Evolutionary conservation across 2,888 invertebrate species (phyloP), one percentile per base, ranked within the genome.

Genomic region (Rotaria socialis): DNA sequence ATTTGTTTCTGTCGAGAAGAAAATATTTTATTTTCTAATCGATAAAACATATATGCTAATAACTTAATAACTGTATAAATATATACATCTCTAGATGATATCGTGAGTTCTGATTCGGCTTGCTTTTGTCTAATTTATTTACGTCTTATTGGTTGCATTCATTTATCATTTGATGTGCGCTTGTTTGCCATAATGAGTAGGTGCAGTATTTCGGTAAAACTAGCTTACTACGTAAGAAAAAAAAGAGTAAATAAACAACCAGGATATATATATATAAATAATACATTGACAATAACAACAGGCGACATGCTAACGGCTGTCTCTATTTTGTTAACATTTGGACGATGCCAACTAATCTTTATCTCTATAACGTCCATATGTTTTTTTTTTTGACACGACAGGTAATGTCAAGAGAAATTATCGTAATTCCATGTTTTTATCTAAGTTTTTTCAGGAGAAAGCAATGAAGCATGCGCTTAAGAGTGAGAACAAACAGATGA

Each of bases 301-400:
- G 67, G 7, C 67, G 14, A 67, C 35, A 4, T 35, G 67, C 67
- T 35, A 67, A 67, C 67, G 67, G 35, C 67, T 67, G 67, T 67
- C 67, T 67, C 67, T 67, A 67, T 67, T 67, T 67, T 35, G 67
- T 41, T 67, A 67, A 67, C 67, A 67, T 67, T 67, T 67, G 35
- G 27, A 27, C 35, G 27, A 67, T 35, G 19, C 67, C 0, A 67
- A 35, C 67, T 67, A 35, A 67, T 67, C 67, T 67, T 35, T 19
- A 35, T 67, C 27, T 35, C 4, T 16, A 35, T 67, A 35, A 35
- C 35, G 27, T 19, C 2, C 16, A 14, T 16, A 16, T 67, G 16
- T 35, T 27, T 27, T 67, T 41, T 27, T 27, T 27, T 67, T 67
- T 67, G 67, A 19, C 67, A 41, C 35, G 19, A 27, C 35, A 27